Conservation (phyloP, 2,797 vertebrate species). For the Lutjanus campechanus region DNA sequence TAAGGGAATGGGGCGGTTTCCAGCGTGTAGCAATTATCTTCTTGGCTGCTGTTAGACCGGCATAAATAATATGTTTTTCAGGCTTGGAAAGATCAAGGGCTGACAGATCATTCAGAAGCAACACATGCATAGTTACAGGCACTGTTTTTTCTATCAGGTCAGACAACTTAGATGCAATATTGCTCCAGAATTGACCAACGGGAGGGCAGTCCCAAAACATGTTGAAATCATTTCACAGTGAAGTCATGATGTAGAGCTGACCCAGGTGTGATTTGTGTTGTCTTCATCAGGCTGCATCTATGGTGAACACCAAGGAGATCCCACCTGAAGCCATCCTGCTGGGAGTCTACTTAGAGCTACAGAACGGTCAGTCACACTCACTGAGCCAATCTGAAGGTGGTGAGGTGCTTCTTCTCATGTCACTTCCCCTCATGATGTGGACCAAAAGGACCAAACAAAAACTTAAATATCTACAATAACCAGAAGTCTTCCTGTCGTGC, state of each 20-base stretch:
- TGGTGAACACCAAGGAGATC: slow-evolving; percentile 97
- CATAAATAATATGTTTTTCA: too few species aligned
- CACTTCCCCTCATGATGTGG: background rate
- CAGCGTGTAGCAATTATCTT: too few species aligned
- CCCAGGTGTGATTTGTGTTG: slow-evolving; percentile 7
- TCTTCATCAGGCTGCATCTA: slow-evolving; percentile 90
- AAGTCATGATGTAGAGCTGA: slow-evolving; percentile 1
- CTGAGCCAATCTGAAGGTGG: background rate
- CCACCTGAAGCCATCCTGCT: slow-evolving; percentile 97
- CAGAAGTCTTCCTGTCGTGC: background rate
- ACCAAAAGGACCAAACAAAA: background rate
- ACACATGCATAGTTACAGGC: too few species aligned
- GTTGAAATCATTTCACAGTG: background rate
- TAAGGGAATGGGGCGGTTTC: too few species aligned
- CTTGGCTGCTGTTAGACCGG: too few species aligned
- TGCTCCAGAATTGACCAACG: too few species aligned
- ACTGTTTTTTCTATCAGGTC: too few species aligned
- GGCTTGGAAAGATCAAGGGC: too few species aligned
- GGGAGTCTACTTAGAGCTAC: slow-evolving; percentile 96
- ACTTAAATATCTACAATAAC: too few species aligned
- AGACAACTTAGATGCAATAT: too few species aligned
- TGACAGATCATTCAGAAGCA: too few species aligned
- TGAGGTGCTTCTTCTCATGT: background rate
- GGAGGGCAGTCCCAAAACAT: too few species aligned
- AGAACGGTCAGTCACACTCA: slow-evolving; percentile 88